Evolutionary conservation across 1,140 invertebrate species (phyloP).

Genomic region (Coelopa frigida): DNA sequence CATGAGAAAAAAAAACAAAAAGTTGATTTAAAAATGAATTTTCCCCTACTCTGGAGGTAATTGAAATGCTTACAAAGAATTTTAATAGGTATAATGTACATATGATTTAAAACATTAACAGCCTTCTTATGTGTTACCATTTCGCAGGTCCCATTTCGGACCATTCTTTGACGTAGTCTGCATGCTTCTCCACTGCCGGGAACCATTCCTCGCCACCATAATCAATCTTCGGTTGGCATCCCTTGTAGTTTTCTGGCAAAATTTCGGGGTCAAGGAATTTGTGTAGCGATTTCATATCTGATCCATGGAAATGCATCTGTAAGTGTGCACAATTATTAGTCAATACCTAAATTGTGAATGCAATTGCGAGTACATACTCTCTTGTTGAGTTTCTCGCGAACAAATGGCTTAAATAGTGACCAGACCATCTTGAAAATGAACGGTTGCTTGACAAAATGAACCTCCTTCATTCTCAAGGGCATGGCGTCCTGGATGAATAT

Average conservation of each 20-base stretch:
- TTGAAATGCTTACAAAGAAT: too few relatives aligned
- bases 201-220: constrained; percentile 69
- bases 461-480: constrained; percentile 79
- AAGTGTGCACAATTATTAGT: too few relatives aligned
- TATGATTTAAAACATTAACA: too few relatives aligned
- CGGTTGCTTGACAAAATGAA: constrained; percentile 85
- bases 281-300: constrained; percentile 65
- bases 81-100: too few relatives aligned
- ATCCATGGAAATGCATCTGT: constrained; percentile 73
- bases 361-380: constrained; percentile 53
- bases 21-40: too few relatives aligned
- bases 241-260: constrained; percentile 63
- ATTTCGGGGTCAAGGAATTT: constrained; percentile 62
- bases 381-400: constrained; percentile 73
- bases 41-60: too few relatives aligned
- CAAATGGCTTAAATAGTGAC: constrained; percentile 80
- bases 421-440: constrained; percentile 83
- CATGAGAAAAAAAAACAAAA: too few relatives aligned
- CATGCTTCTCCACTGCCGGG: constrained; percentile 53
- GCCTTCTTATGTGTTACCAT: constrained; percentile 30
- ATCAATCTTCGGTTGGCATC: constrained; percentile 63
- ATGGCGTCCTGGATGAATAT: constrained; percentile 81
- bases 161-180: constrained; percentile 59
- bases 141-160: constrained; percentile 57
- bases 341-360: background rate